Evolutionary conservation across 2,888 invertebrate genomes (phyloP), one percentile per base, ranked within the genome.

Genomic region (Sesamia inferens): DNA sequence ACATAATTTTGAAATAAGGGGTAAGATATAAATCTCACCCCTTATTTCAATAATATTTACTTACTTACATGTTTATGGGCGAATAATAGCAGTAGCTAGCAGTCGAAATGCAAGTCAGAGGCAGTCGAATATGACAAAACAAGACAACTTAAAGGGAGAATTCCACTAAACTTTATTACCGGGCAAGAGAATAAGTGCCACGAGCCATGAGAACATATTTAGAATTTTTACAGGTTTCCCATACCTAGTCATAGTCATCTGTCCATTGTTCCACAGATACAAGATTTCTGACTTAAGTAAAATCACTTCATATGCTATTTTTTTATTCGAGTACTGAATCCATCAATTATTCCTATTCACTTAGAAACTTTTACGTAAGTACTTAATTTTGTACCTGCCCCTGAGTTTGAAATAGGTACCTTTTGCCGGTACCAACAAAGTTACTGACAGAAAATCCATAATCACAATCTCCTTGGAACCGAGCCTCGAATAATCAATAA

Each of bases 401-500:
- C 8, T 42, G 24, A 24, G 3, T 13, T 47, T 19, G 19, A 47
- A 78, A 62, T 57, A 31, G 31, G 0, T 58, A 63, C 5, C 13
- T 71, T n/a, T 44, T 63, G 10, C 5, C 39, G 5, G 16, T 16
- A 19, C 5, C 8, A 19, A 39, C 19, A 39, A 63, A 16, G 24
- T n/a, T n/a, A 62, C 39, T 61, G n/a, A 31, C 10, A 58, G 67
- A 57, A 65, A 68, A 68, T n/a, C 44, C 47, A 24, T 7, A 16
- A 31, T n/a, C 57, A 31, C 31, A 13, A 57, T 24, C 51, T 69
- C 69, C 64, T 65, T 71, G 55, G 11, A 8, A 39, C 42, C 44
- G 70, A 68, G 65, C 70, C 73, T 85, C 66, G 47, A 71, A 19
- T 57, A 71, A 85, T 85, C 85, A 72, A 85, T 85, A 85, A 55